Evolutionary conservation across 2,113 vertebrate species (phyloP).

Genomic region (Piaya cayana): DNA sequence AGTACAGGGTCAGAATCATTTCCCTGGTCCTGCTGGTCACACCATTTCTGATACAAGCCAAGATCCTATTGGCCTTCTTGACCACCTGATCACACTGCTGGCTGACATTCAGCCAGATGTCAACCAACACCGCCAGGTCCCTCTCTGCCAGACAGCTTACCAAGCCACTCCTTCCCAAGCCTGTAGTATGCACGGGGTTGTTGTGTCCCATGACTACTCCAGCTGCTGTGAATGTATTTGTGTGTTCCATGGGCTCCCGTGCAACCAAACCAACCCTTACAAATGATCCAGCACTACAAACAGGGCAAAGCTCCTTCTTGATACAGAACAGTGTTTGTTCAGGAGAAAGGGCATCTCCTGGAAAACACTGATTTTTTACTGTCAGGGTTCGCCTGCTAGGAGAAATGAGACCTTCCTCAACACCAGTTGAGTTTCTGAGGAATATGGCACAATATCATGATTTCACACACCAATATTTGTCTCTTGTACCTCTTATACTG

Average conservation of each 20-base stretch:
- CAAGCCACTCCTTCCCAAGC: too few species aligned
- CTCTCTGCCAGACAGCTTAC: too few species aligned
- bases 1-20: too few species aligned
- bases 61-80: too few species aligned
- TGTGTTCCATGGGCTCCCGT: background rate
- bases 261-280: background rate
- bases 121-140: too few species aligned
- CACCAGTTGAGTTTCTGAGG: background rate
- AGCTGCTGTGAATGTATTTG: background rate
- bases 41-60: too few species aligned
- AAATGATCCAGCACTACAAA: background rate
- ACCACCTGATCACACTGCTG: too few species aligned
- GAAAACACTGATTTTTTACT: background rate
- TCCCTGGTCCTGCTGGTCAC: too few species aligned
- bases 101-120: too few species aligned
- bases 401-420: background rate
- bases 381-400: background rate
- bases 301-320: background rate
- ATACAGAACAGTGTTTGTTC: background rate
- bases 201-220: background rate
- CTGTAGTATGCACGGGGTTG: too few species aligned
- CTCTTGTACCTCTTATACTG: background rate
- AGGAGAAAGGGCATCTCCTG: background rate
- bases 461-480: background rate
- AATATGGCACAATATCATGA: accelerated